A percentile compares a stretch with the other conserved stretches of the same genome.
phyloP scores from a whole-genome alignment of 2,888 invertebrate genomes.

The Nycteola revayana region DNA sequence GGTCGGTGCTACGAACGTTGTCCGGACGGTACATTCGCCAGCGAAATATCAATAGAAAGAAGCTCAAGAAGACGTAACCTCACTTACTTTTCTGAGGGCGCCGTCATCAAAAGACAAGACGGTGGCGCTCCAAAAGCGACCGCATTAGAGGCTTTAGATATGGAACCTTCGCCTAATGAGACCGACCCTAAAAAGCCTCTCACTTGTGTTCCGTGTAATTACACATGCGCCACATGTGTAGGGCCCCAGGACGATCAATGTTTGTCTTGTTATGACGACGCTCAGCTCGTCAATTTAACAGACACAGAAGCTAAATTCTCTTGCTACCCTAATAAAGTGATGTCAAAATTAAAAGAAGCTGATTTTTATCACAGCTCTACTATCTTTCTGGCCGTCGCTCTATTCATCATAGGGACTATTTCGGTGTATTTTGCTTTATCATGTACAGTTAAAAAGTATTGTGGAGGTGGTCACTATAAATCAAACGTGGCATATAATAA shows the following conservation, averaged over 20 bases:
- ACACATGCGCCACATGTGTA: conserved; percentile 86
- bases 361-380: conserved; percentile 73
- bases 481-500: conserved; percentile 66
- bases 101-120: conserved; percentile 56
- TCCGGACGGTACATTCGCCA: conserved; percentile 76
- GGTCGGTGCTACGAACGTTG: conserved; percentile 83
- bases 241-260: conserved; percentile 88
- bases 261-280: conserved; percentile 85
- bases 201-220: conserved; percentile 86
- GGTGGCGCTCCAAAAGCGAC: conserved; percentile 30
- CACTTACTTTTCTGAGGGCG: conserved; percentile 54
- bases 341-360: conserved; percentile 64
- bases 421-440: conserved; percentile 49
- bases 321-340: conserved; percentile 75
- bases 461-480: conserved; percentile 51
- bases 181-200: conserved; percentile 46
- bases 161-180: conserved; percentile 48
- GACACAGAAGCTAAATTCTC: conserved; percentile 64
- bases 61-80: conserved; percentile 69
- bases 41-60: conserved; percentile 59
- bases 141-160: conserved; percentile 61
- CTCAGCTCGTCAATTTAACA: conserved; percentile 72
- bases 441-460: conserved; percentile 50
- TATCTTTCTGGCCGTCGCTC: conserved; percentile 56
- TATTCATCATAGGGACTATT: conserved; percentile 52